Evolutionary conservation across 2,888 invertebrate species (phyloP).

Genomic region (Chironomus riparius): DNA sequence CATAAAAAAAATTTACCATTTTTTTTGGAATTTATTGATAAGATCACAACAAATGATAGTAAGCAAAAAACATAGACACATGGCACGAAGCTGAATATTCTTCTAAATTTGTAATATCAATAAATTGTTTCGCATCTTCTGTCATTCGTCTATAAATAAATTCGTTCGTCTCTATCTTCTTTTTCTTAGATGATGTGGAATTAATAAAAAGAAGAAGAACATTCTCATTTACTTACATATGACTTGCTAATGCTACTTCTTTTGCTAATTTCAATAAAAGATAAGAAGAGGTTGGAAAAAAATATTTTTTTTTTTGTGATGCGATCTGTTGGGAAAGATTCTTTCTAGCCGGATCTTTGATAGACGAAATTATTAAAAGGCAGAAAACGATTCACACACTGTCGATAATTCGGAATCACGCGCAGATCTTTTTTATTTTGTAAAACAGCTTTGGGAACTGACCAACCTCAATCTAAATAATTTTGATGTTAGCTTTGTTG

Average conservation of each 20-base stretch:
- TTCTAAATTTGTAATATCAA: conserved; percentile 3
- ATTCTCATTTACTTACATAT: background rate
- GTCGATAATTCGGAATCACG: background rate
- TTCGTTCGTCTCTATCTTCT: no score
- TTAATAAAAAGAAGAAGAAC: background rate
- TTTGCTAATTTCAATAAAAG: background rate
- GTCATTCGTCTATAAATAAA: background rate
- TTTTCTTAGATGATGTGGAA: background rate
- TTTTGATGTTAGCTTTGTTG: no score
- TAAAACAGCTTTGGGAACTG: background rate
- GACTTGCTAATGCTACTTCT: background rate
- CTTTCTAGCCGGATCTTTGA: background rate
- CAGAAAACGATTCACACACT: no score
- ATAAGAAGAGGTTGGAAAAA: background rate
- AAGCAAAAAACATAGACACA: no score
- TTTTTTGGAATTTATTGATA: no score
- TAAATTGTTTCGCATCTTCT: background rate
- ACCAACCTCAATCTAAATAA: background rate
- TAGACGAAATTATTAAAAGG: background rate
- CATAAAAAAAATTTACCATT: no score
- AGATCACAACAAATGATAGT: no score
- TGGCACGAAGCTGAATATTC: background rate
- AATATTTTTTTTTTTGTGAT: background rate
- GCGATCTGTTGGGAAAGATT: background rate
- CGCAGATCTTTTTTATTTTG: background rate